phyloP scores from a whole-genome alignment of 2,888 invertebrate genomes.

The Lysandra bellargus region DNA sequence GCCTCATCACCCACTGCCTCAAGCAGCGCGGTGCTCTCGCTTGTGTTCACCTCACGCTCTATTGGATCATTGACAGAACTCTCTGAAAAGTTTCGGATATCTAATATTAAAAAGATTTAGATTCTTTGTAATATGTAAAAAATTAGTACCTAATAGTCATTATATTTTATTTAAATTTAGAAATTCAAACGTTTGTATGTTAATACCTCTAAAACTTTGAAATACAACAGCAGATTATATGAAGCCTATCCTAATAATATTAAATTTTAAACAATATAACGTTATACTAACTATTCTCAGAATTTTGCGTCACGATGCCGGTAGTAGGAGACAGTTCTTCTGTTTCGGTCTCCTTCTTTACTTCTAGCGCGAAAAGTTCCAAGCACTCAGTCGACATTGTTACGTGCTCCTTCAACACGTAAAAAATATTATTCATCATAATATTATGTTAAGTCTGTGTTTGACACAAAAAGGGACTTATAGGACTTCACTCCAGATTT shows the following conservation, averaged over 20 bases:
- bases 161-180: no score
- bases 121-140: not conserved
- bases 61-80: slow-evolving; percentile 52
- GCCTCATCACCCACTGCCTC: slow-evolving; percentile 52
- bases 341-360: slow-evolving; percentile 57
- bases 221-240: no score
- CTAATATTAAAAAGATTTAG: not conserved
- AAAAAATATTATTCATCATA: not conserved
- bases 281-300: slow-evolving; percentile 23
- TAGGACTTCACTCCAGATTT: not conserved
- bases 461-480: not conserved
- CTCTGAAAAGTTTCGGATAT: slow-evolving; percentile 44
- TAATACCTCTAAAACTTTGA: no score
- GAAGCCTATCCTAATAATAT: no score
- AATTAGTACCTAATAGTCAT: no score
- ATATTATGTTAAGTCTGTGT: not conserved
- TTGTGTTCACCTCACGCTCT: slow-evolving; percentile 49
- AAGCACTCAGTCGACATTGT: slow-evolving; percentile 61
- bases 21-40: slow-evolving; percentile 51
- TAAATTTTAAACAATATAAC: no score
- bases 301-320: slow-evolving; percentile 54
- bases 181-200: no score
- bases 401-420: slow-evolving; percentile 58
- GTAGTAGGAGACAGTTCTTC: slow-evolving; percentile 69
- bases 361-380: slow-evolving; percentile 53